phyloP scores from a whole-genome alignment of 1,140 invertebrate genomes.

The Leptinotarsa lineolata region DNA sequence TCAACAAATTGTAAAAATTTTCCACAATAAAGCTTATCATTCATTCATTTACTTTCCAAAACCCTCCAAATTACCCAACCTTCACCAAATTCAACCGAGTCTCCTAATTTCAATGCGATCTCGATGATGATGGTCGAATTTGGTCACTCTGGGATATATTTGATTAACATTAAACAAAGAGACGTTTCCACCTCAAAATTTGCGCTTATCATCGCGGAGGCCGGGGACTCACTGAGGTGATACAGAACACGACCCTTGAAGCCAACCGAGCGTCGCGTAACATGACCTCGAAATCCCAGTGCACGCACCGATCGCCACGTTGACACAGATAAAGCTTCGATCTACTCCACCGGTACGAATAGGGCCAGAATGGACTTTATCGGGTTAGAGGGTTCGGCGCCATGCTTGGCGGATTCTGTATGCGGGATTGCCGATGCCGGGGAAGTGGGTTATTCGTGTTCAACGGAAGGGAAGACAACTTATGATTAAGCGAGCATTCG shows the following conservation, averaged over 20 bases:
- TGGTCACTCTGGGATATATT: no score
- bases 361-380: not conserved
- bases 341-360: not conserved
- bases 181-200: no score
- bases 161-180: no score
- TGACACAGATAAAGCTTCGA: constrained; percentile 1
- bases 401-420: constrained; percentile 2
- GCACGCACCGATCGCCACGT: constrained; percentile 1
- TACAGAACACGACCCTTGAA: not conserved
- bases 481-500: not conserved
- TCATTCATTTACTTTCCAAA: no score
- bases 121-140: no score
- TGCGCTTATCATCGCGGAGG: no score
- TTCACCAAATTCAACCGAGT: no score
- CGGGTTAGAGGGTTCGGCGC: constrained; percentile 1
- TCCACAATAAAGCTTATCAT: no score
- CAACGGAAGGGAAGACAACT: constrained; percentile 2
- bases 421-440: constrained; percentile 3
- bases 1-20: no score
- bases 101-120: no score
- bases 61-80: no score
- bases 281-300: constrained; percentile 7
- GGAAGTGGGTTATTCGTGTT: constrained; percentile 5
- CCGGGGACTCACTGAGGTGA: not conserved
- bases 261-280: not conserved